Evolutionary conservation across 2,113 vertebrate genomes (phyloP), one percentile per base, ranked within the genome.

Genomic region (Beaufortia kweichowensis): DNA sequence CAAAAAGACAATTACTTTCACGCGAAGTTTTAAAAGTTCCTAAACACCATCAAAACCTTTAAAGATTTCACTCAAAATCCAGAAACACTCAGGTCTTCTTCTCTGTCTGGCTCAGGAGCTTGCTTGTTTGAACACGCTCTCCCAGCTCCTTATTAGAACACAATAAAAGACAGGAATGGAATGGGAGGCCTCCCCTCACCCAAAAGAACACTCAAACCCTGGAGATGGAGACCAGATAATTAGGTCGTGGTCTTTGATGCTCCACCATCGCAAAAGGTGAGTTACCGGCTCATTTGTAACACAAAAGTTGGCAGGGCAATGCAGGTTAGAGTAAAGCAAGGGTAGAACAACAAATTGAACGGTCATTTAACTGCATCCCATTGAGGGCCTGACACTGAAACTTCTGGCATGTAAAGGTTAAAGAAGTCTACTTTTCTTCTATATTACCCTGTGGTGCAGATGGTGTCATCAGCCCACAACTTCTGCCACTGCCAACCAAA

Each of bases 171-270:
- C 84, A 82, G 65, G 41, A 79, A 29, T 69, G 78, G 82, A 75
- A 71, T 35, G 31, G 33, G 56, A 77, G 73, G 70, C 28, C 75
- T 50, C 73, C 28, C 29, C 33, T 77, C 31, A 31, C 77, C 66
- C 33, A 66, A 57, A 70, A 70, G 57, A 76, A 60, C 31, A 64
- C 55, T 70, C 60, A 82, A 53, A 39, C 35, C 15, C 35, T 24
- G 81, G 55, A 77, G 68, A 81, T 80, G 77, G 67, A 81, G 79
- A 71, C 43, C 65, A 75, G 77, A 83, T 78, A 82, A 71, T 77
- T 65, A 33, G 50, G 39, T 62, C 39, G 63, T 80, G 69, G 70
- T 76, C 67, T 76, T 66, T 80, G 77, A 84, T 76, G 80, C 73
- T 72, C 56, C 66, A 65, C 26, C 46, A 28, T 35, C 23, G 73